Conservation (phyloP, 2,797 vertebrate genomes). For the Okamejei kenojei region DNA sequence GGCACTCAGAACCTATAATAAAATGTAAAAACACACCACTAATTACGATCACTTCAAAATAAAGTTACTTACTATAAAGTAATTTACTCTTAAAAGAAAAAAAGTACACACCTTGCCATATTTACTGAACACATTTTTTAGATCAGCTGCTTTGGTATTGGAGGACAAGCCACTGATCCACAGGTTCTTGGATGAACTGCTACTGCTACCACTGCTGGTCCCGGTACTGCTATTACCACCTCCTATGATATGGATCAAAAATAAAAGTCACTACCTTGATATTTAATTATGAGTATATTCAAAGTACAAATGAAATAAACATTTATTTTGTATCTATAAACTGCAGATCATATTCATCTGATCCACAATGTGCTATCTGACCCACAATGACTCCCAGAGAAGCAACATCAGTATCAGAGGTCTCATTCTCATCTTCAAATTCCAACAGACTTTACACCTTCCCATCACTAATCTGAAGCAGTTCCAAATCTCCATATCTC, state of each 20-base stretch:
- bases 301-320: too few relatives aligned
- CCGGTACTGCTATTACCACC: constrained; percentile 54
- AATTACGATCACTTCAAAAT: background rate
- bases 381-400: background rate
- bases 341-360: background rate
- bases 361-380: background rate
- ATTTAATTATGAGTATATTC: background rate
- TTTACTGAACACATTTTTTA: constrained; percentile 98
- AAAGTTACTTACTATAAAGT: background rate
- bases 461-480: too few relatives aligned
- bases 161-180: constrained; percentile 98
- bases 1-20: constrained; percentile 80
- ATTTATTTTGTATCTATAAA: background rate
- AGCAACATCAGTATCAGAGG: background rate
- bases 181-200: constrained; percentile 82
- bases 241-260: constrained; percentile 56
- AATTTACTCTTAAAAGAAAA: background rate
- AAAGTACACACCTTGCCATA: constrained; percentile 81
- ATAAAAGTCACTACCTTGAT: background rate
- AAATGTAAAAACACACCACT: background rate
- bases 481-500: background rate
- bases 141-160: constrained; percentile 94
- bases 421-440: background rate
- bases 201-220: constrained; percentile 58
- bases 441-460: background rate